Percentiles rank a stretch among this genome's conserved stretches.
Evolutionary conservation across 2,888 invertebrate genomes (phyloP).

Genomic region (Brenthis hecate): DNA sequence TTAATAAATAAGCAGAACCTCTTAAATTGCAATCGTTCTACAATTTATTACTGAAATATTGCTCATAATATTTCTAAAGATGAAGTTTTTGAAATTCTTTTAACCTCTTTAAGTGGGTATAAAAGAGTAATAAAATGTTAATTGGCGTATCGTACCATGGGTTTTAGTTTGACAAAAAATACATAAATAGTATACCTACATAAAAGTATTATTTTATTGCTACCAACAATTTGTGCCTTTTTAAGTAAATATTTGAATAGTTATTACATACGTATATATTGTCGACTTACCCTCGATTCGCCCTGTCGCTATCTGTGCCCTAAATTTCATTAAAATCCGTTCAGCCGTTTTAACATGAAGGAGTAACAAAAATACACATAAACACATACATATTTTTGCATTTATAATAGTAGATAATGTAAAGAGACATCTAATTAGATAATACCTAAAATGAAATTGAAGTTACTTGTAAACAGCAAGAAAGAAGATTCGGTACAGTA

Average conservation of each 20-base stretch:
- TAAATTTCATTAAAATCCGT: no score
- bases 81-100: slow-evolving; percentile 17
- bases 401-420: no score
- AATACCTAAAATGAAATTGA: neutral
- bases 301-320: no score
- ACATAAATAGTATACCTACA: neutral
- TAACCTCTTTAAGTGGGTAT: slow-evolving; percentile 24
- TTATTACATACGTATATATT: no score
- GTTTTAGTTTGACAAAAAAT: slow-evolving; percentile 21
- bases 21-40: slow-evolving; percentile 4
- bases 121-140: slow-evolving; percentile 35
- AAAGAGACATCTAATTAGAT: no score
- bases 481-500: slow-evolving; percentile 22
- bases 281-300: no score
- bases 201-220: no score
- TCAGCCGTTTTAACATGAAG: no score
- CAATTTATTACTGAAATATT: slow-evolving; percentile 2
- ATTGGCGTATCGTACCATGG: slow-evolving; percentile 33
- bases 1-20: slow-evolving; percentile 1
- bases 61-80: neutral
- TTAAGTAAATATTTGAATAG: no score
- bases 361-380: no score
- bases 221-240: no score
- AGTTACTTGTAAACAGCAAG: slow-evolving; percentile 12
- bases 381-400: no score